Percentiles rank a stretch among this genome's conserved stretches.
Conservation (phyloP, 1,140 invertebrate species). For the Araneus ventricosus region DNA sequence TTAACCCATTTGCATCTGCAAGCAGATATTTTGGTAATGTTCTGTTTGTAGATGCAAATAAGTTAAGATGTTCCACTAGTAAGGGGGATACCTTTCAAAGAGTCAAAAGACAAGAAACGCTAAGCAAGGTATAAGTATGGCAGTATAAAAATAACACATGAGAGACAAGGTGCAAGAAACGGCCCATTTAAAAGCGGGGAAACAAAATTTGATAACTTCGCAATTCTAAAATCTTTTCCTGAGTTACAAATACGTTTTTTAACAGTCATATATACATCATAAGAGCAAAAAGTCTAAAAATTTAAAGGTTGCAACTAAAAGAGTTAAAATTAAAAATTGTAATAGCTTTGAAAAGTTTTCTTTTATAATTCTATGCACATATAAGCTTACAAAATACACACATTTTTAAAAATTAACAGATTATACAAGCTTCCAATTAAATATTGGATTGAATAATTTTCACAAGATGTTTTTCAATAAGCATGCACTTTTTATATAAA, state of each 20-base stretch:
- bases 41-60: no score
- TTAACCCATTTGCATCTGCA: background rate
- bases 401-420: constrained; percentile 52
- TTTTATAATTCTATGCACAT: constrained; percentile 44
- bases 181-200: constrained; percentile 32
- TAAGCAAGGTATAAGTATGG: constrained; percentile 46
- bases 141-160: constrained; percentile 59
- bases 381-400: constrained; percentile 54
- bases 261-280: constrained; percentile 64
- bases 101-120: constrained; percentile 15
- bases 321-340: constrained; percentile 27
- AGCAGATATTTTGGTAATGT: no score
- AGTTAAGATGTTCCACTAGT: background rate
- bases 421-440: constrained; percentile 58
- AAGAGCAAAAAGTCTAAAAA: constrained; percentile 53
- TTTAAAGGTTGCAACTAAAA: constrained; percentile 28
- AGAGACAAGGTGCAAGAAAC: constrained; percentile 21
- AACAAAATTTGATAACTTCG: constrained; percentile 16
- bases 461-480: constrained; percentile 15
- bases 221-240: constrained; percentile 62
- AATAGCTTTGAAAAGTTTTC: constrained; percentile 1
- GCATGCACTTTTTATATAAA: constrained; percentile 42
- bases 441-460: constrained; percentile 51
- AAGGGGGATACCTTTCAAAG: background rate
- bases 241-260: constrained; percentile 58